phyloP scores from a whole-genome alignment of 2,113 vertebrate genomes.

The Ptyas mucosa region DNA sequence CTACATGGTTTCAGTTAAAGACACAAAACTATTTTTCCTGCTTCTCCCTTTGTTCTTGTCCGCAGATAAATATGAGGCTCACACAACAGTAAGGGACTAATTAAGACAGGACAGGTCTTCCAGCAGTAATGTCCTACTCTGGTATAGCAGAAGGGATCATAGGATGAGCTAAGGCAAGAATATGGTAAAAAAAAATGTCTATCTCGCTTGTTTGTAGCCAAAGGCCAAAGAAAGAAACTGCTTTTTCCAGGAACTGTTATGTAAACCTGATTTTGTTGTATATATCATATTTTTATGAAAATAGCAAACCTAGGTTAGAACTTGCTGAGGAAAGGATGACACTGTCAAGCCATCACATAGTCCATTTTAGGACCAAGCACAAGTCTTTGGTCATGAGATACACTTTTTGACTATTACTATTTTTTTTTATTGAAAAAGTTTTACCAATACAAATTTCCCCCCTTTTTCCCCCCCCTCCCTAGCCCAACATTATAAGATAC shows the following conservation, averaged over 20 bases:
- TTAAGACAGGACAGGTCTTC: fast-evolving
- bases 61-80: neutral
- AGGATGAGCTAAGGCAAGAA: neutral
- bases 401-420: neutral
- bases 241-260: neutral
- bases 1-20: neutral
- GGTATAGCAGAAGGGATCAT: neutral
- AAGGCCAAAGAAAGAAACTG: neutral
- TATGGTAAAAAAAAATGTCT: neutral
- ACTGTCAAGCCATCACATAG: neutral
- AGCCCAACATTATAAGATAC: too few relatives aligned
- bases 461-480: too few relatives aligned
- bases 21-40: neutral
- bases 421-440: too few relatives aligned
- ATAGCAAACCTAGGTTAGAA: neutral
- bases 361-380: neutral
- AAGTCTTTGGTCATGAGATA: neutral
- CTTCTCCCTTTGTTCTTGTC: neutral
- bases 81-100: neutral
- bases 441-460: too few relatives aligned
- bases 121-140: neutral
- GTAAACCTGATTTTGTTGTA: neutral
- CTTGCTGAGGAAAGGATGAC: neutral
- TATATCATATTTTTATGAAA: neutral
- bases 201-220: neutral